Conservation (phyloP, 2,797 vertebrate genomes). For the Limnodromus scolopaceus region DNA sequence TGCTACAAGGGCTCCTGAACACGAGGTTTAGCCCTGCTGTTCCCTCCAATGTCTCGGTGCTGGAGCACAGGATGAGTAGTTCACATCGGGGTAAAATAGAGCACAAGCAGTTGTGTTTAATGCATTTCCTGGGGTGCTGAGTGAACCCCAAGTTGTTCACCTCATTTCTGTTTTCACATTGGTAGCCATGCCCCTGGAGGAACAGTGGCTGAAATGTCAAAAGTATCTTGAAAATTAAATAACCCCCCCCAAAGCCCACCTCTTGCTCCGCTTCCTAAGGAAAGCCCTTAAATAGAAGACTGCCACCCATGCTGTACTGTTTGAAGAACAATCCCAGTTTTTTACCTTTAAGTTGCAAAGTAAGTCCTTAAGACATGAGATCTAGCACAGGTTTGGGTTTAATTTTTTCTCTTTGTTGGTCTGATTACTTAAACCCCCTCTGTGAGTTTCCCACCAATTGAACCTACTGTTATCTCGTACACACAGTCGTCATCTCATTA, state of each 20-base stretch:
- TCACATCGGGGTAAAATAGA: neutral
- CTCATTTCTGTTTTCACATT: neutral
- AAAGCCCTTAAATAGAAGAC: neutral
- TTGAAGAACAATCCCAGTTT: neutral
- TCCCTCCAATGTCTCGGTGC: rapidly evolving
- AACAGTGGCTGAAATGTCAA: neutral
- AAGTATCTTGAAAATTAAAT: neutral
- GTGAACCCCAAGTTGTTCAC: neutral
- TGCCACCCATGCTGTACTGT: neutral
- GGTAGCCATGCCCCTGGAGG: neutral
- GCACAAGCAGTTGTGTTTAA: neutral
- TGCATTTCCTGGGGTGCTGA: rapidly evolving
- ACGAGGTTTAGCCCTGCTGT: rapidly evolving
- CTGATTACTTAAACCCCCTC: conserved; percentile 86
- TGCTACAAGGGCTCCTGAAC: neutral
- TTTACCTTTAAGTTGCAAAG: conserved; percentile 57
- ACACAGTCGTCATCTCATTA: conserved; percentile 90
- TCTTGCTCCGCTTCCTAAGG: neutral
- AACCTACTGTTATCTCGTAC: conserved; percentile 85
- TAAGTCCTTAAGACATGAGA: conserved; percentile 80
- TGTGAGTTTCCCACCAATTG: conserved; percentile 80
- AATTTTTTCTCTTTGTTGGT: conserved; percentile 17
- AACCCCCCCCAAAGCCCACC: neutral
- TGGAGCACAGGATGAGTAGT: neutral
- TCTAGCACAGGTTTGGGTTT: conserved; percentile 43